Evolutionary conservation across 2,888 invertebrate species (phyloP).

Genomic region (Hesperia comma): DNA sequence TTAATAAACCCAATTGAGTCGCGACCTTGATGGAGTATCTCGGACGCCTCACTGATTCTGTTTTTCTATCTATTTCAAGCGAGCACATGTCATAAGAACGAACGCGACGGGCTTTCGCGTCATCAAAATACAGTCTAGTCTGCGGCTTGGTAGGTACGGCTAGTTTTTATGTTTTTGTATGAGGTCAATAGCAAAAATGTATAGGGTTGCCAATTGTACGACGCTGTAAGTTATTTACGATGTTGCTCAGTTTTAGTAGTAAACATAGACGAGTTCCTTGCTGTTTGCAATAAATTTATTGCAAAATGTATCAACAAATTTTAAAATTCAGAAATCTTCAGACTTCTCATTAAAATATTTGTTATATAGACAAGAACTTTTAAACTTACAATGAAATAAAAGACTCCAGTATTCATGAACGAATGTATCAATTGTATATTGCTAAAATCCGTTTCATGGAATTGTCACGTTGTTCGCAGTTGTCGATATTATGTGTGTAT

Average conservation of each 20-base stretch:
- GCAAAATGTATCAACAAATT: not conserved
- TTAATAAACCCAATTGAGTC: constrained; percentile 61
- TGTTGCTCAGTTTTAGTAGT: not conserved
- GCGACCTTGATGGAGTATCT: constrained; percentile 61
- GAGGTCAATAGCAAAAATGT: constrained; percentile 14
- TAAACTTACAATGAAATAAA: no score
- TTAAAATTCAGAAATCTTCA: not conserved
- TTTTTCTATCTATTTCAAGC: constrained; percentile 55
- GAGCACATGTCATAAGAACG: constrained; percentile 43
- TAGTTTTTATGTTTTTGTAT: constrained; percentile 33
- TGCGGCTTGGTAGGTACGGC: constrained; percentile 33
- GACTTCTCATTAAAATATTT: no score
- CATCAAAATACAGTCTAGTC: constrained; percentile 34
- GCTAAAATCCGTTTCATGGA: no score
- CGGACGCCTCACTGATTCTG: constrained; percentile 54
- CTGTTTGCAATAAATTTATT: not conserved
- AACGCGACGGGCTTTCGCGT: constrained; percentile 29
- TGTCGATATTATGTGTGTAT: no score
- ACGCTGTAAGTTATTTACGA: not conserved
- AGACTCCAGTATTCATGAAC: no score
- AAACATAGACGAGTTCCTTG: not conserved
- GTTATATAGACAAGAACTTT: no score
- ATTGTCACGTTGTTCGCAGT: no score
- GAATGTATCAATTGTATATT: no score
- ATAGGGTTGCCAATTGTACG: constrained; percentile 4